A percentile compares a stretch with the other conserved stretches of the same genome.
Conservation (phyloP, 1,140 invertebrate genomes). For the Elysia chlorotica region DNA sequence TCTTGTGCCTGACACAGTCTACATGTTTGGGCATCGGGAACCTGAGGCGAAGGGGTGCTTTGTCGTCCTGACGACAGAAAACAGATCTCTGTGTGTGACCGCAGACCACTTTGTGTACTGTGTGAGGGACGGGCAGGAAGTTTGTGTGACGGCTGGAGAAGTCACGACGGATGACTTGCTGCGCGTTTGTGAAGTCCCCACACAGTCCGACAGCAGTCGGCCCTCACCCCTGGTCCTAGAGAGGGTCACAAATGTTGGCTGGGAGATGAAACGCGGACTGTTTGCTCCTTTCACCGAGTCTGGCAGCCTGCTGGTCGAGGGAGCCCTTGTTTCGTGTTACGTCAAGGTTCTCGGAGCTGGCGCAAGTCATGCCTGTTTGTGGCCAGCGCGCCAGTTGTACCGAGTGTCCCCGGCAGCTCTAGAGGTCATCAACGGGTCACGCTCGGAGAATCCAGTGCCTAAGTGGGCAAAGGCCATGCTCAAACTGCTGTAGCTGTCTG, state of each 20-base stretch:
- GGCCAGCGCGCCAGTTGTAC: not conserved
- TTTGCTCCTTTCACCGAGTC: not conserved
- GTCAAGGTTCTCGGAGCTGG: not conserved
- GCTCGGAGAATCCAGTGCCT: not conserved
- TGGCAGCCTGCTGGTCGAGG: not conserved
- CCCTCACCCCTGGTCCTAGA: not conserved
- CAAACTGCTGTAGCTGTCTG: not conserved
- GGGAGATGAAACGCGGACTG: not conserved
- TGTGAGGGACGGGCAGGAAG: not conserved
- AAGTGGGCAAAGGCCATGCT: not conserved
- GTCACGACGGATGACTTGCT: conserved; percentile 2
- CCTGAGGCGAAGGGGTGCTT: not conserved
- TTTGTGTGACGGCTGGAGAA: conserved; percentile 9
- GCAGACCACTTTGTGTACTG: conserved; percentile 13
- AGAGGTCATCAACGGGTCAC: not conserved
- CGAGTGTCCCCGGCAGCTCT: not conserved
- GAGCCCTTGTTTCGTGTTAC: not conserved
- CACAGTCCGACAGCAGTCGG: too few relatives aligned
- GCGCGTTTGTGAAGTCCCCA: not conserved
- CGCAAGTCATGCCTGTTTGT: not conserved
- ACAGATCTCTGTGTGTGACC: not conserved
- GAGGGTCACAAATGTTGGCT: not conserved
- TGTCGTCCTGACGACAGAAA: conserved; percentile 1
- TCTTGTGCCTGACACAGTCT: conserved; percentile 10
- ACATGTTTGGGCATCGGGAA: conserved; percentile 23